Evolutionary conservation across 1,140 invertebrate genomes (phyloP).

Genomic region (Thrips palmi): DNA sequence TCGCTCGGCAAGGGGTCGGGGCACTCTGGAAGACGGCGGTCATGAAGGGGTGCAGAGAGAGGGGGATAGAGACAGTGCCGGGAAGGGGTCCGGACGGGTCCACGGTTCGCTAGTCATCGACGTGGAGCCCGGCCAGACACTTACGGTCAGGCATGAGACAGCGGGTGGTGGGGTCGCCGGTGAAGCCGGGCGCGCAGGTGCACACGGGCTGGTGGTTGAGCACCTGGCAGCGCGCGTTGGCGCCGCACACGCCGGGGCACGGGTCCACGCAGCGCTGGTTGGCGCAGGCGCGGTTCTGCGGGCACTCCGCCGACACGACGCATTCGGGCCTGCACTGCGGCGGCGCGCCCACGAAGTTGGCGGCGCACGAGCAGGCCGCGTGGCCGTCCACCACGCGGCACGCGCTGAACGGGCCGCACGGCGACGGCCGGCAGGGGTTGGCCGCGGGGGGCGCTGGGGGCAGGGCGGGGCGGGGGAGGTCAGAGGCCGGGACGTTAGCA

Average conservation of each 20-base stretch:
- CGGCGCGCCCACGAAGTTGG: constrained; percentile 35
- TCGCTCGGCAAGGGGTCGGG: constrained; percentile 13
- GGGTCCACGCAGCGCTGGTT: constrained; percentile 41
- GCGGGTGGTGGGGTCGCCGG: constrained; percentile 43
- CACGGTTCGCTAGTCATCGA: background rate
- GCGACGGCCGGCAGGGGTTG: constrained; percentile 37
- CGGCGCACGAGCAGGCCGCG: constrained; percentile 41
- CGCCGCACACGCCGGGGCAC: constrained; percentile 38
- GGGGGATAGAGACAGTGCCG: background rate
- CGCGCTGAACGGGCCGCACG: constrained; percentile 45
- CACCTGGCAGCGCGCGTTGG: constrained; percentile 36
- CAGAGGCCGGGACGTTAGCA: constrained; percentile 1
- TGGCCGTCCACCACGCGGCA: constrained; percentile 32
- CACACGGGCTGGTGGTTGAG: constrained; percentile 46
- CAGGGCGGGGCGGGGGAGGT: constrained; percentile 12
- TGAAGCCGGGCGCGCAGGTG: constrained; percentile 34
- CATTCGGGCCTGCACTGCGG: constrained; percentile 40
- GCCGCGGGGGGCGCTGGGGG: constrained; percentile 8
- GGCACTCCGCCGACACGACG: constrained; percentile 38
- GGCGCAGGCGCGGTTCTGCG: constrained; percentile 35
- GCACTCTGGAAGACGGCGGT: background rate
- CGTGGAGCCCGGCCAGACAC: constrained; percentile 10
- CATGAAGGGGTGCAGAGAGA: background rate
- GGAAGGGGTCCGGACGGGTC: background rate
- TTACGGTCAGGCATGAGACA: constrained; percentile 23